These are phyloP conservation scores for Numida meleagris DNA, from an alignment of 2,113 vertebrate genomes.

Conservation along the genomic window DNA sequence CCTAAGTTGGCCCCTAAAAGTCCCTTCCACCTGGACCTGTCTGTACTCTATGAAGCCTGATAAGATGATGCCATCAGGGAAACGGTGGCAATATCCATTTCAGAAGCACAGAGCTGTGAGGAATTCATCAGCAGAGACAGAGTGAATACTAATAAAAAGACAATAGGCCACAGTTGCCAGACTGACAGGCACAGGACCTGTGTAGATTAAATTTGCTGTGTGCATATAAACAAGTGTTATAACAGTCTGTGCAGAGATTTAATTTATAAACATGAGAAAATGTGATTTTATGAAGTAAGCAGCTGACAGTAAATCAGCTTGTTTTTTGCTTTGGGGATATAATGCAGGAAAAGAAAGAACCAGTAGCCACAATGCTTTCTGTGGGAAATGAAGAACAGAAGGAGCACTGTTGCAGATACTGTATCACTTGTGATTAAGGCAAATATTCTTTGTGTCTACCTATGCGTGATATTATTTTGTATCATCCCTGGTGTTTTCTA, in stretches of 20 bases:
- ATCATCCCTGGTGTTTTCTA: not conserved
- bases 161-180: not conserved
- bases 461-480: not conserved
- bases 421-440: not conserved
- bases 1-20: not conserved
- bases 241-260: not conserved
- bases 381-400: not conserved
- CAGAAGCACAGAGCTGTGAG: not conserved
- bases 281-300: not conserved
- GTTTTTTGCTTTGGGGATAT: not conserved
- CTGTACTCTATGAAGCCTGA: not conserved
- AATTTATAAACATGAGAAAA: slow-evolving; percentile 43
- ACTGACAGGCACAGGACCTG: not conserved
- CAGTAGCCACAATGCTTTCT: not conserved
- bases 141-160: not conserved
- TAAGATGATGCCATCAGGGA: not conserved
- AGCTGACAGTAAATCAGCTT: slow-evolving; percentile 15
- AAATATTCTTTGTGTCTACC: not conserved
- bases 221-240: not conserved
- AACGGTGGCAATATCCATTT: not conserved
- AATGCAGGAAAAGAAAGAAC: not conserved
- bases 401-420: not conserved
- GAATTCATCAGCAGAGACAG: not conserved
- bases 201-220: not conserved
- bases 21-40: not conserved